phyloP scores from a whole-genome alignment of 2,888 invertebrate species.

The Metacarcinus magister region DNA sequence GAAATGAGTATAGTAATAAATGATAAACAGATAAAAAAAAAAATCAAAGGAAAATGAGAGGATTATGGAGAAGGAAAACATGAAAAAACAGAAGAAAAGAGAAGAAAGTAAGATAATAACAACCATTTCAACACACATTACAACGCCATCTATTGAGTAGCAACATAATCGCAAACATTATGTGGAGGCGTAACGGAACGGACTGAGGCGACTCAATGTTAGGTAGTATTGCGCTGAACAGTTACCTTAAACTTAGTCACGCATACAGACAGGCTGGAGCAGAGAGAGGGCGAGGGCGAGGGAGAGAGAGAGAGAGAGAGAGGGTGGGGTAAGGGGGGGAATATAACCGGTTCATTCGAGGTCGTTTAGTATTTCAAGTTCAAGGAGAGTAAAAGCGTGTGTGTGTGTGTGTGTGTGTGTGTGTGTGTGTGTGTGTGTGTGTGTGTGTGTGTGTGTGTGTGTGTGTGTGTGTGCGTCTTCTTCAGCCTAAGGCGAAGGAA shows the following conservation, averaged over 20 bases:
- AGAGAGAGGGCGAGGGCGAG: neutral
- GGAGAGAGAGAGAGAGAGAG: neutral
- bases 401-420: neutral
- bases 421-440: neutral
- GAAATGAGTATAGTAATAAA: too few relatives aligned
- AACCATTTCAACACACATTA: too few relatives aligned
- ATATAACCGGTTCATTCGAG: neutral
- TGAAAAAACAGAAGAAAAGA: too few relatives aligned
- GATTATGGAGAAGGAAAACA: too few relatives aligned
- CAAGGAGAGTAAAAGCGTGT: conserved; percentile 70
- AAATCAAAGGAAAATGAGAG: too few relatives aligned
- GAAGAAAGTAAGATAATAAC: too few relatives aligned
- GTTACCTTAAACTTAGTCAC: neutral
- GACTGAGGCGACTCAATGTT: neutral
- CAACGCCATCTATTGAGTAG: too few relatives aligned
- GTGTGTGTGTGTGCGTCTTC: neutral
- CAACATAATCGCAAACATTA: neutral
- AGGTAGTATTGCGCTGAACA: neutral
- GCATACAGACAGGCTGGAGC: neutral
- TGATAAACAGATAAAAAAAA: too few relatives aligned
- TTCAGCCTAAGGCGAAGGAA: neutral
- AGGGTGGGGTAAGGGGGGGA: neutral
- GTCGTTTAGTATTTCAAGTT: conserved; percentile 61
- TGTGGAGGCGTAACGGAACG: neutral
- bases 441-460: conserved; percentile 46